These are phyloP conservation scores for Pantherophis alleghaniensis DNA, from an alignment of 2,797 vertebrate species.

Conservation along the genomic window DNA sequence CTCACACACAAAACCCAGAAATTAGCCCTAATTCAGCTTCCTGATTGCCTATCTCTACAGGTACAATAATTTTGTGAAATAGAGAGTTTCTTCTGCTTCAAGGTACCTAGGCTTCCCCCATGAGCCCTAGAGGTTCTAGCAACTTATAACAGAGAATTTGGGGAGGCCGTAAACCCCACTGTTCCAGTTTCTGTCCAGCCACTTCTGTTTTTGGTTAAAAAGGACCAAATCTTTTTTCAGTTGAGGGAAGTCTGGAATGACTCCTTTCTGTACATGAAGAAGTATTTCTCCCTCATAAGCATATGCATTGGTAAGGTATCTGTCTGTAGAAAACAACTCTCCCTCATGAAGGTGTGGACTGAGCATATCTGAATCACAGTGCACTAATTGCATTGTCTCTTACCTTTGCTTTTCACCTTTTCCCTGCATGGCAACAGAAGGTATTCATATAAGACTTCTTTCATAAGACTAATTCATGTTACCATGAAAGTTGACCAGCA, in stretches of 20 bases:
- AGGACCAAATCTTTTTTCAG: not conserved
- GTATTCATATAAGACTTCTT: not conserved
- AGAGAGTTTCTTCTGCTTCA: not conserved
- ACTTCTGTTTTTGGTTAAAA: not conserved
- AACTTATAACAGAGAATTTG: not conserved
- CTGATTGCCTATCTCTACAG: not conserved
- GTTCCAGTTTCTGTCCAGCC: not conserved
- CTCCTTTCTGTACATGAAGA: not conserved
- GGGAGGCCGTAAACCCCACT: not conserved
- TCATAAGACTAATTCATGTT: not conserved
- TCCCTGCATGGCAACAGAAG: not conserved
- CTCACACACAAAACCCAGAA: not conserved
- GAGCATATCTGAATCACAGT: not conserved
- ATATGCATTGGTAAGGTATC: not conserved
- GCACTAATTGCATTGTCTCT: not conserved
- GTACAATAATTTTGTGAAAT: not conserved
- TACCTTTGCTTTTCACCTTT: not conserved
- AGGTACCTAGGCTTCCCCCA: not conserved
- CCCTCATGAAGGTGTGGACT: too few relatives aligned
- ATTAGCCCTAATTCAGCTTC: not conserved
- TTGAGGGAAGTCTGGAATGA: not conserved
- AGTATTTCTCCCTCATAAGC: not conserved
- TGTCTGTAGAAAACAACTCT: too few relatives aligned
- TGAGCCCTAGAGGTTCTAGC: not conserved
- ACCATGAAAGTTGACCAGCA: not conserved